These are phyloP conservation scores for Anser brachyrhynchus DNA, from an alignment of 2,113 vertebrate species.

Conservation along the genomic window DNA sequence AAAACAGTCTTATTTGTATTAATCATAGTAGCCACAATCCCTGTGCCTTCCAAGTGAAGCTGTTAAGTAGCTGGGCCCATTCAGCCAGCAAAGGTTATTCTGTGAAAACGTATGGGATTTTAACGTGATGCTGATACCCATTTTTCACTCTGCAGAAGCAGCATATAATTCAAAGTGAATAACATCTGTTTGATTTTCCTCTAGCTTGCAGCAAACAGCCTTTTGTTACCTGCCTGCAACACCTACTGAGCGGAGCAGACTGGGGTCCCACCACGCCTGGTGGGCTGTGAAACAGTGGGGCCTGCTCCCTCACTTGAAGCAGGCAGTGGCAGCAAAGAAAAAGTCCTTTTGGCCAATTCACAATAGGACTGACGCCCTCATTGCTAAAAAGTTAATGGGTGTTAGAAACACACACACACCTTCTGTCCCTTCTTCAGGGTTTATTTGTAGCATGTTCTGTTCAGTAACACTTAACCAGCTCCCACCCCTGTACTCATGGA, in stretches of 20 bases:
- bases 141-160: not conserved
- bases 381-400: not conserved
- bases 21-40: not conserved
- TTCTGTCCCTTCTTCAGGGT: not conserved
- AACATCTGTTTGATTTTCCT: not conserved
- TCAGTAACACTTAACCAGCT: not conserved
- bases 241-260: not conserved
- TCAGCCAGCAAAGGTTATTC: not conserved
- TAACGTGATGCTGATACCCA: not conserved
- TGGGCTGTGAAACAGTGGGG: not conserved
- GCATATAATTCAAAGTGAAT: not conserved
- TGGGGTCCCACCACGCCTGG: fast-evolving
- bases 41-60: not conserved
- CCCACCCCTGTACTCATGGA: not conserved
- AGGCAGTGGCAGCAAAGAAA: not conserved
- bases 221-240: not conserved
- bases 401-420: not conserved
- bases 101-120: not conserved
- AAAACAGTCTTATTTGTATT: not conserved
- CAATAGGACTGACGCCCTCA: not conserved
- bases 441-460: not conserved
- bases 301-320: not conserved
- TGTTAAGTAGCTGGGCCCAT: not conserved
- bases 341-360: not conserved
- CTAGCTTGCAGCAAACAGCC: not conserved